Evolutionary conservation across 2,113 vertebrate genomes (phyloP).

Genomic region (Narcine bancroftii): DNA sequence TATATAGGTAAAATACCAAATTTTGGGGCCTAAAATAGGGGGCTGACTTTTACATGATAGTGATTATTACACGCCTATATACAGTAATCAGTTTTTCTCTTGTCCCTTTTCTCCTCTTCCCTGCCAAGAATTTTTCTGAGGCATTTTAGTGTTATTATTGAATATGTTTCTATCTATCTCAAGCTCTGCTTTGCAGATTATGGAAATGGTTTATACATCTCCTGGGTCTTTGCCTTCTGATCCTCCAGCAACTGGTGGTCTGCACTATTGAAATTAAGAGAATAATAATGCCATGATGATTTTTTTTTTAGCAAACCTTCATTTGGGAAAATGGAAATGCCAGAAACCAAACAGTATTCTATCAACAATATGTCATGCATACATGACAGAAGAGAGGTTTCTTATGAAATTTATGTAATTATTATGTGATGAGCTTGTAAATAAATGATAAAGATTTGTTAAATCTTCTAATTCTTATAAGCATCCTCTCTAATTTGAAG

Average conservation of each 20-base stretch:
- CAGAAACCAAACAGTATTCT: not conserved
- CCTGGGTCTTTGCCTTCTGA: not conserved
- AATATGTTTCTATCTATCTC: not conserved
- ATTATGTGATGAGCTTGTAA: not conserved
- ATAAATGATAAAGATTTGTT: not conserved
- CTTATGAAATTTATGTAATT: not conserved
- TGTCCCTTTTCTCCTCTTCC: not conserved
- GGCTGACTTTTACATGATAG: too few species aligned
- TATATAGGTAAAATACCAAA: too few species aligned
- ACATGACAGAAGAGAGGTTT: not conserved
- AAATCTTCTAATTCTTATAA: not conserved
- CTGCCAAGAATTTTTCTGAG: not conserved
- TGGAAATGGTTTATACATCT: not conserved
- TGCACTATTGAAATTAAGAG: not conserved
- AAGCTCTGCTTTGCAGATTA: not conserved
- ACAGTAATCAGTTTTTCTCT: not conserved
- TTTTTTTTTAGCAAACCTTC: conserved; percentile 6
- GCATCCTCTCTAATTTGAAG: not conserved
- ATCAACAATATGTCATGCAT: not conserved
- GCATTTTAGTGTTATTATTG: not conserved
- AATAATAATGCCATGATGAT: not conserved
- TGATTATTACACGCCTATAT: too few species aligned
- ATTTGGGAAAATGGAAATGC: not conserved
- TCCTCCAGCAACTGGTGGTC: not conserved
- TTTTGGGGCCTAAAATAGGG: too few species aligned